These are phyloP conservation scores for Gastracanthus pulcherrimus DNA, from an alignment of 2,888 invertebrate genomes.

Conservation along the genomic window DNA sequence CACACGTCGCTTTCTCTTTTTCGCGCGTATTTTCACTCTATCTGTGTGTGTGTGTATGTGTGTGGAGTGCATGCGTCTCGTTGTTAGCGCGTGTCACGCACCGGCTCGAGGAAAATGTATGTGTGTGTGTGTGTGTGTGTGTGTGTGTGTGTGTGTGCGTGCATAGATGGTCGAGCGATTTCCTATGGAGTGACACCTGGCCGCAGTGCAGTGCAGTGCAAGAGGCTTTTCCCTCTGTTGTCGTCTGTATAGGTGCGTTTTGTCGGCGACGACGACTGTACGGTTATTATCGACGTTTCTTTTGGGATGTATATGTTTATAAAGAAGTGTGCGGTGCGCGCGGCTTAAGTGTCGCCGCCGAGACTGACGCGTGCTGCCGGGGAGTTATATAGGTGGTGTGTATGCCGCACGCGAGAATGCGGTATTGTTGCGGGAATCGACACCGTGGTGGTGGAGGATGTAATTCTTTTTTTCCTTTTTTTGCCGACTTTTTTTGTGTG, in stretches of 20 bases:
- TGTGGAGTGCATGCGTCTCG: conserved; percentile 60
- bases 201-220: too few species aligned
- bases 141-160: too few species aligned
- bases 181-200: conserved; percentile 69
- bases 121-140: too few species aligned
- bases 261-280: neutral
- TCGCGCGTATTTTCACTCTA: conserved; percentile 54
- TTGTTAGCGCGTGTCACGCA: conserved; percentile 74
- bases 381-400: too few species aligned
- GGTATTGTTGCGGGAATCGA: neutral
- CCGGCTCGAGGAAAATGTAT: conserved; percentile 69
- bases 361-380: neutral
- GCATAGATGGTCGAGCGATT: too few species aligned
- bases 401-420: neutral
- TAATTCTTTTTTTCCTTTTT: neutral
- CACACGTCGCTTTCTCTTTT: conserved; percentile 37
- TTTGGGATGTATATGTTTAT: neutral
- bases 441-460: neutral
- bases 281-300: conserved; percentile 1
- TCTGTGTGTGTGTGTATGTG: neutral
- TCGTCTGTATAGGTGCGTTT: neutral
- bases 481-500: too few species aligned
- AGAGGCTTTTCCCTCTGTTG: neutral
- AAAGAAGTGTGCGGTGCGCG: conserved; percentile 1
- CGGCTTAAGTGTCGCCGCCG: neutral